Base-by-base conservation (phyloP, 2,888 invertebrate genomes). In the Aspidiotus rigidus region DNA sequence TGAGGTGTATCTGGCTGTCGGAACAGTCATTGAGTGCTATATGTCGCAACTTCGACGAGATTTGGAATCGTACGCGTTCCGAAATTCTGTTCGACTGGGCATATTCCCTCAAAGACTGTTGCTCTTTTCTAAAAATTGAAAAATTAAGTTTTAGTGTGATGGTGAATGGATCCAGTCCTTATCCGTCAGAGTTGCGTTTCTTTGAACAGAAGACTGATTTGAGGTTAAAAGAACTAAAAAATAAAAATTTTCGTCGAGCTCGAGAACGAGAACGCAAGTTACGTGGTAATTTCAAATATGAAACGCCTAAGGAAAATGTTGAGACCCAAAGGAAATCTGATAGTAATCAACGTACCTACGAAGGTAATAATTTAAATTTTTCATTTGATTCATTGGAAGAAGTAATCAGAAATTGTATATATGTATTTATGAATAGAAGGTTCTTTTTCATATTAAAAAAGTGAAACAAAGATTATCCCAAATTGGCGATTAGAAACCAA, bases 51-150 rank as follows among this genome's bases (percentile, higher is more conserved):
- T 49, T 67, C 8, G 67, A 67, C 57, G 9, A 17, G 0, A n/a
- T 67, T 7, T 67, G 67, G 67, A 59, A 67, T 40, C 10, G 28
- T 1, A n/a, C 1, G 15, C 10, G 49, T 7, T 60, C 60, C 6
- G 67, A 67, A 42, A 67, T 67, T 28, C 16, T 67, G 17, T 67
- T 67, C 59, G 41, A n/a, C 1, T 67, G 67, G 67, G 57, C 67
- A 13, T 67, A 39, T 1, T 67, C 60, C 60, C 15, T 67, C 2
- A 67, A 67, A 10, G 67, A 67, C 40, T 67, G 59, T n/a, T 67
- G 59, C 53, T 17, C 44, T 7, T 59, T 59, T 17, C 17, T 67
- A 28, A 16, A 59, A 11, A 11, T 67, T 10, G 6, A 59, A 1
- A 44, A 67, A 7, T 40, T 60, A 9, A 13, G n/a, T 17, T 42